These are phyloP conservation scores for Myoxocephalus aenaeus DNA, from an alignment of 2,797 vertebrate genomes.

Conservation along the genomic window DNA sequence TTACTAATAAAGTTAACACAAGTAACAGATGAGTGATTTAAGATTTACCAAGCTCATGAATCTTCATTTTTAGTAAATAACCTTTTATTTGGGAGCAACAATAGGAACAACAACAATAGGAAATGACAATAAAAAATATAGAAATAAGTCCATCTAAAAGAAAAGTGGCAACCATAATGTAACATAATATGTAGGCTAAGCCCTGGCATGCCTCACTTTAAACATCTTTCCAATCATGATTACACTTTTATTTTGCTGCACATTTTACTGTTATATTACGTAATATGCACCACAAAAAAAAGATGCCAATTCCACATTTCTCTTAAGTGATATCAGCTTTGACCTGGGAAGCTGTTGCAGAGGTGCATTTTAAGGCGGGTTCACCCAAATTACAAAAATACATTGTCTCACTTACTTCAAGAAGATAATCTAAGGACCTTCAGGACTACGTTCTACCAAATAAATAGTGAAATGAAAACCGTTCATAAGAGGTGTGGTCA, in stretches of 20 bases:
- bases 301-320: slow-evolving; percentile 3
- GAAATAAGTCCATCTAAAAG: slow-evolving; percentile 49
- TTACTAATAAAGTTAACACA: background rate
- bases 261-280: slow-evolving; percentile 17
- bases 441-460: background rate
- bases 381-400: background rate
- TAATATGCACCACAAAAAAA: slow-evolving; percentile 3
- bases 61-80: slow-evolving; percentile 39
- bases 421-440: background rate
- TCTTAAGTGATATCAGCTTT: background rate
- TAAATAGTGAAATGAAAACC: slow-evolving; percentile 1
- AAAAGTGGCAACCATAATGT: slow-evolving; percentile 15
- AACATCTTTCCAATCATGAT: background rate
- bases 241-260: slow-evolving; percentile 24
- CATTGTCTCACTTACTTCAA: background rate
- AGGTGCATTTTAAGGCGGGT: background rate
- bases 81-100: slow-evolving; percentile 67
- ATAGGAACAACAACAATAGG: slow-evolving; percentile 26
- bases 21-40: background rate
- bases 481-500: background rate
- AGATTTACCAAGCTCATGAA: background rate
- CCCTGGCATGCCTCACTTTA: slow-evolving; percentile 1
- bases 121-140: slow-evolving; percentile 61
- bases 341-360: background rate
- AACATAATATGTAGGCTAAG: background rate